phyloP scores from a whole-genome alignment of 2,888 invertebrate genomes.

The Conchocele bisecta region DNA sequence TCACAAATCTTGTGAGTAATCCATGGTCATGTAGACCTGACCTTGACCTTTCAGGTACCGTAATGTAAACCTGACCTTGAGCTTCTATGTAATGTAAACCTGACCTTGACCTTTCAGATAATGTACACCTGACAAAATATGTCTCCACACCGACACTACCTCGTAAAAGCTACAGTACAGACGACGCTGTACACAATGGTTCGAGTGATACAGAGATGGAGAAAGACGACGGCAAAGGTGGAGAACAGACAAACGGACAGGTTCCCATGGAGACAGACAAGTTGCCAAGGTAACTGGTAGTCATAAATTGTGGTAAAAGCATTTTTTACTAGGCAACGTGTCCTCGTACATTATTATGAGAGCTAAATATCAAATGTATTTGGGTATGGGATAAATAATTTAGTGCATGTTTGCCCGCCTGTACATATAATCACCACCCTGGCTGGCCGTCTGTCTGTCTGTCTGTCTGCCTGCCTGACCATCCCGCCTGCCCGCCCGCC shows the following conservation, averaged over 20 bases:
- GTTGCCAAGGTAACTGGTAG: slow-evolving; percentile 38
- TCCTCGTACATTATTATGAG: too few relatives aligned
- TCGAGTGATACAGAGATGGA: slow-evolving; percentile 50
- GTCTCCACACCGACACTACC: slow-evolving; percentile 44
- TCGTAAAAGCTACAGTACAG: too few relatives aligned
- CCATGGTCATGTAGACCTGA: too few relatives aligned
- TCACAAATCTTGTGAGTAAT: too few relatives aligned
- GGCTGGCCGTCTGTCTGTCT: neutral
- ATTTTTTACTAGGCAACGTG: too few relatives aligned
- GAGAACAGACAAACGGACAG: slow-evolving; percentile 19
- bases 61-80: neutral
- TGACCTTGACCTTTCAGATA: neutral
- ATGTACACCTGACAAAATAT: neutral
- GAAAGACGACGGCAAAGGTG: slow-evolving; percentile 39
- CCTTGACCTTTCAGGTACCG: neutral
- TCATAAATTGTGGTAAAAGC: too few relatives aligned
- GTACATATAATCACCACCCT: neutral
- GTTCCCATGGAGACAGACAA: slow-evolving; percentile 43
- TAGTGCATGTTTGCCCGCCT: too few relatives aligned
- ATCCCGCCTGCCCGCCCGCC: neutral
- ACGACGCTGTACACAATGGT: slow-evolving; percentile 14
- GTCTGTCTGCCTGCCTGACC: too few relatives aligned
- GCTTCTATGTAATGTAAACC: too few relatives aligned
- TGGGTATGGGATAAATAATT: too few relatives aligned
- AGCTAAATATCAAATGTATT: too few relatives aligned